These are phyloP conservation scores for Oligia fasciuncula DNA, from an alignment of 2,888 invertebrate genomes.

Conservation along the genomic window DNA sequence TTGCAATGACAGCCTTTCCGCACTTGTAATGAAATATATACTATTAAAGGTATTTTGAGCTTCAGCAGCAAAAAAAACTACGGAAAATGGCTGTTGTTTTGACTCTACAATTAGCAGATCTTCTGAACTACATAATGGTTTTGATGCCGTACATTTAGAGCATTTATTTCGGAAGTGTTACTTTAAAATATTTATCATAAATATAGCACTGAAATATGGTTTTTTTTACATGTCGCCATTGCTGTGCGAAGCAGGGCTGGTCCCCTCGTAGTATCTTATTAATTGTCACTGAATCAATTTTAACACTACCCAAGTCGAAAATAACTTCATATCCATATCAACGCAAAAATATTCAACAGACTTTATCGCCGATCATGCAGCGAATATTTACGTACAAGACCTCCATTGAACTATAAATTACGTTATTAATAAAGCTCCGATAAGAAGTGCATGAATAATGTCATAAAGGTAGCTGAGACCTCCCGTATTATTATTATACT, in stretches of 20 bases:
- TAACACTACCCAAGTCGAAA: neutral
- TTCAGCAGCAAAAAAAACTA: neutral
- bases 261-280: neutral
- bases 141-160: neutral
- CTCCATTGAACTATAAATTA: slow-evolving; percentile 54
- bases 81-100: neutral
- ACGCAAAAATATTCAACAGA: slow-evolving; percentile 33
- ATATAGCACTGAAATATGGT: neutral
- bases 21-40: no score
- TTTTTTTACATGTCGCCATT: neutral
- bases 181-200: no score
- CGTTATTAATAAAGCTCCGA: slow-evolving; percentile 57
- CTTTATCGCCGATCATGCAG: slow-evolving; percentile 40
- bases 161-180: neutral
- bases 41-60: neutral
- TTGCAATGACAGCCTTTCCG: no score
- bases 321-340: slow-evolving; percentile 7
- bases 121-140: neutral
- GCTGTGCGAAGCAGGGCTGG: neutral
- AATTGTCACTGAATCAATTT: neutral
- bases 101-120: neutral
- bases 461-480: slow-evolving; percentile 47
- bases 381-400: slow-evolving; percentile 50
- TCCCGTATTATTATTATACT: no score
- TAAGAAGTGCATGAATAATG: slow-evolving; percentile 52